Evolutionary conservation across 1,140 invertebrate species (phyloP).

Genomic region (Hylyphantes graminicola): DNA sequence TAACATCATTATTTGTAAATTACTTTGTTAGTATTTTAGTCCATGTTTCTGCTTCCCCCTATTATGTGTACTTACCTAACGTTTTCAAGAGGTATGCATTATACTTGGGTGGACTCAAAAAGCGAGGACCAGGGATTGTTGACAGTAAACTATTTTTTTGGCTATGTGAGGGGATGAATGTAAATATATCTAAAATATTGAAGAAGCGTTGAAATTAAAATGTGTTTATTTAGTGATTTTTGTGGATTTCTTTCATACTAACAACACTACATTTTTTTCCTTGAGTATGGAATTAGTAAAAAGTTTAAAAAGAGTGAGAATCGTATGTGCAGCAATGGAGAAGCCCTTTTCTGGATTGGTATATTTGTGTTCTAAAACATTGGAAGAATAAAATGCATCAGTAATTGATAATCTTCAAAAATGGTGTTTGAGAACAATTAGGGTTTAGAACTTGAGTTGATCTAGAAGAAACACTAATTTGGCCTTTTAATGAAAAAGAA

Average conservation of each 20-base stretch:
- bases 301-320: background rate
- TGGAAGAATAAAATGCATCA: background rate
- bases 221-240: constrained; percentile 57
- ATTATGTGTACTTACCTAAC: constrained; percentile 44
- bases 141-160: constrained; percentile 56
- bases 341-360: background rate
- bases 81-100: constrained; percentile 22
- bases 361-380: background rate
- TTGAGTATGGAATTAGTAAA: background rate
- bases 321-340: background rate
- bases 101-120: constrained; percentile 45
- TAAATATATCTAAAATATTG: constrained; percentile 51
- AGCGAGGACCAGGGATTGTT: constrained; percentile 54
- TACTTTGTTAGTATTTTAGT: constrained; percentile 16
- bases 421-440: too few relatives aligned
- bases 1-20: constrained; percentile 18
- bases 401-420: background rate
- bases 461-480: too few relatives aligned
- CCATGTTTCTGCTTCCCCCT: constrained; percentile 25
- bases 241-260: background rate
- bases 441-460: too few relatives aligned
- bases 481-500: too few relatives aligned
- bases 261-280: background rate
- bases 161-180: constrained; percentile 53
- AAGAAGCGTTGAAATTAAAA: constrained; percentile 59